Evolutionary conservation across 1,140 invertebrate genomes (phyloP).

Genomic region (Bombus confusus): DNA sequence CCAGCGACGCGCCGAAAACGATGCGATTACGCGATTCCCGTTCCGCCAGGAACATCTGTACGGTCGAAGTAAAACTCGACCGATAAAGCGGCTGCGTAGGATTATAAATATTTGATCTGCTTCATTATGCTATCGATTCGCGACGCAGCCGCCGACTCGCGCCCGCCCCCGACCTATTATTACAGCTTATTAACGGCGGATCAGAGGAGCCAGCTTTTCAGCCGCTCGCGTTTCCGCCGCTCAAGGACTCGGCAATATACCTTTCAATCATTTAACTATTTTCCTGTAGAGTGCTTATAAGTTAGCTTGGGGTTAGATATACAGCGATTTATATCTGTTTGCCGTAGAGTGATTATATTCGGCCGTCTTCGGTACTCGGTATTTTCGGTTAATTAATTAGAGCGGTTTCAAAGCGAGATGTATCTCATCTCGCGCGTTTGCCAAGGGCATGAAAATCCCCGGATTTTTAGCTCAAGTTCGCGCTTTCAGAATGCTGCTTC

Average conservation of each 20-base stretch:
- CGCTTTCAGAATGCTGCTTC: not conserved
- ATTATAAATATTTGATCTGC: constrained; percentile 43
- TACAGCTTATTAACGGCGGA: constrained; percentile 28
- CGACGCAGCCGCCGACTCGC: not conserved
- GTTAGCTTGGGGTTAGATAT: too few relatives aligned
- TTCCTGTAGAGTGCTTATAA: too few relatives aligned
- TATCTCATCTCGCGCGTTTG: not conserved
- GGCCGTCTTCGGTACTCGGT: not conserved
- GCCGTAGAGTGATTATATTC: not conserved
- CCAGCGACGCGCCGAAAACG: not conserved
- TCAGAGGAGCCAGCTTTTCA: not conserved
- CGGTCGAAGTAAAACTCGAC: constrained; percentile 18
- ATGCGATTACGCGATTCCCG: constrained; percentile 14
- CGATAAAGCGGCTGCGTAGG: constrained; percentile 1
- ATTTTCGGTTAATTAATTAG: not conserved
- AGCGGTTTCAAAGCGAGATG: not conserved
- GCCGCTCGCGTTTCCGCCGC: not conserved
- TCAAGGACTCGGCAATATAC: not conserved
- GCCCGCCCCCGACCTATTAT: not conserved
- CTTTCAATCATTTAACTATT: not conserved
- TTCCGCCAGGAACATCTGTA: constrained; percentile 38
- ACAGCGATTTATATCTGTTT: too few relatives aligned
- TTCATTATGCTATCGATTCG: constrained; percentile 45
- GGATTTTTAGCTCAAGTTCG: not conserved
- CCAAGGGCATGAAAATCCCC: not conserved